Evolutionary conservation across 92 coral and sea anemone species (phyloP), one percentile per base, ranked within the genome.

Genomic region (Virgularia gustaviana): DNA sequence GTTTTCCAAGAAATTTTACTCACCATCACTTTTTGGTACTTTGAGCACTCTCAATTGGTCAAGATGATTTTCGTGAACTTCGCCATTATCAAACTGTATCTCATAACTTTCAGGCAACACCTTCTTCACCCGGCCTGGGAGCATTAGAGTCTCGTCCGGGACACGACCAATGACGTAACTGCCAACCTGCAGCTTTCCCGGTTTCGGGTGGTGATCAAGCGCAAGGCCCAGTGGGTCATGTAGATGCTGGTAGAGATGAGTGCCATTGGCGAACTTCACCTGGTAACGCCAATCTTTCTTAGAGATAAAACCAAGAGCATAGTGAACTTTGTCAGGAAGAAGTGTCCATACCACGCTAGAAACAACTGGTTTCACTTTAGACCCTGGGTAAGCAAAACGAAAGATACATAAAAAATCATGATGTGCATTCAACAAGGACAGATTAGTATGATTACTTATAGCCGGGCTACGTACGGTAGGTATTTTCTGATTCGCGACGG

Each of bases 11-110:
- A n/a, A n/a, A n/a, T n/a, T n/a, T n/a, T n/a, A 9, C 59, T 19
- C 70, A 89, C 96, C 96, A 86, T 89, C 90, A 4, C 85, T 87
- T 68, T 81, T 87, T 29, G 74, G 72, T 27, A 81, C 71, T 38
- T 84, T 83, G 47, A 89, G 71, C 56, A 90, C 44, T 32, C 92
- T 87, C 61, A 89, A 47, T 36, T 86, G 65, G 44, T 80, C 42
- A 13, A 73, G 34, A 4, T 75, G 30, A 63, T 73, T 76, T 78
- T 80, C 79, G 36, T 85, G 88, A 49, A 68, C 87, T 33, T 74
- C 57, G 51, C 96, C 95, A 77, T 94, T 88, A 73, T 67, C 71
- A 64, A 79, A 82, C 25, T 83, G 80, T 12, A 94, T 82, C 39
- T 77, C 65, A 75, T 73, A 94, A 51, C 75, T 49, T 27, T 12